Base-by-base conservation (phyloP, 2,888 invertebrate species). In the Galerucella nymphaeae region DNA sequence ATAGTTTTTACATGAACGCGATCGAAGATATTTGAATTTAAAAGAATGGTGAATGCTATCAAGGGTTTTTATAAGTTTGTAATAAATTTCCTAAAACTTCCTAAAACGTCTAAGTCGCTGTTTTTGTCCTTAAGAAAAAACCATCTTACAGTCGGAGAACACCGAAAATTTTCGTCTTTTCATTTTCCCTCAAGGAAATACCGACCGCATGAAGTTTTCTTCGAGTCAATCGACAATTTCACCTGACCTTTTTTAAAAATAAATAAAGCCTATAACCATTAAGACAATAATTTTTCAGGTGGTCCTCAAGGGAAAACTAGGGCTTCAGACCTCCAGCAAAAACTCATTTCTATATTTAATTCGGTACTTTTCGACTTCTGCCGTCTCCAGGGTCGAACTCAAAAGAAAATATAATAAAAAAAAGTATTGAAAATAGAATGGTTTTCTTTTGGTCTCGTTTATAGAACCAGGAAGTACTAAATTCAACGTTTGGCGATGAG, bases 341-440 rank as follows among this genome's bases (percentile, higher is more conserved):
- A 83, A 83, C 82, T 82, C 83, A 83, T 83, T 83, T 83, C 82
- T 84, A 83, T 83, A 83, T 83, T 83, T 84, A 82, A 83, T 83
- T 83, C 80, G 81, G 82, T 82, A 80, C 80, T 80, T 78, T 70
- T 77, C 78, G 69, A 77, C 74, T 76, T 77, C 76, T 76, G 13
- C 18, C 18, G 48, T 5, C 55, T 8, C 77, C 76, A 59, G 59
- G n/a, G 30, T 5, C 14, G 48, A 48, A 48, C n/a, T 5, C n/a
- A n/a, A 5, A 13, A n/a, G 48, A 48, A 48, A 5, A 48, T 48
- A 48, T n/a, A 13, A 0, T 5, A 6, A 48, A 48, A 30, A 0
- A 30, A 30, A 30, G 4, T 30, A 5, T 30, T 2, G 23, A 30
- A 30, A 30, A 30, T 23, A 1, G n/a, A n/a, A 23, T 23, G 23